Evolutionary conservation across 2,888 invertebrate species (phyloP).

Genomic region (Leptopilina drosophilae): DNA sequence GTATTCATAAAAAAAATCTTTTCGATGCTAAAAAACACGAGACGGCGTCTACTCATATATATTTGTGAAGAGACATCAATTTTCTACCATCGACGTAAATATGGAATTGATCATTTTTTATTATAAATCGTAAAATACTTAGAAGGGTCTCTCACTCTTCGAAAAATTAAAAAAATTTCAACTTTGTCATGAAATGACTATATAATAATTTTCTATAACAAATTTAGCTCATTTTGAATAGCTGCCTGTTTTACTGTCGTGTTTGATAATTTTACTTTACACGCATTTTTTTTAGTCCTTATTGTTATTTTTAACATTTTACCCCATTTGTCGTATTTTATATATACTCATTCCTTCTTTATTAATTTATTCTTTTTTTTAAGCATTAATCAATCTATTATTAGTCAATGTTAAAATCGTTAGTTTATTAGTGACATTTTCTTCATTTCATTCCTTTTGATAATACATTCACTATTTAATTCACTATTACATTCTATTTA

Average conservation of each 20-base stretch:
- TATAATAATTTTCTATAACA: constrained; percentile 67
- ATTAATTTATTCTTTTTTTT: not conserved
- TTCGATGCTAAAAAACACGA: constrained; percentile 17
- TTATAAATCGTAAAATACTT: constrained; percentile 57
- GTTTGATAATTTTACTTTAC: constrained; percentile 52
- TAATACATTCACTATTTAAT: no score
- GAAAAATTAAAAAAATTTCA: constrained; percentile 51
- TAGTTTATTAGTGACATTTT: no score
- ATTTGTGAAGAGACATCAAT: constrained; percentile 56
- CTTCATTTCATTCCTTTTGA: no score
- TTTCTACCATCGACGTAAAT: constrained; percentile 66
- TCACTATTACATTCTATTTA: no score
- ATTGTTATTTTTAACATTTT: not conserved
- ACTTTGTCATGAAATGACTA: constrained; percentile 73
- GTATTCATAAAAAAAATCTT: constrained; percentile 23
- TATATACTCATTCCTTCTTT: not conserved
- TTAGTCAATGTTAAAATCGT: no score
- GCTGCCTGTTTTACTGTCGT: constrained; percentile 53
- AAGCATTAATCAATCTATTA: not conserved
- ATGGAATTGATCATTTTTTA: constrained; percentile 69
- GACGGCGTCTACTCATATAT: constrained; percentile 20
- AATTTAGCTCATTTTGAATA: constrained; percentile 55
- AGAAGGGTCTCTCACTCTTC: constrained; percentile 53
- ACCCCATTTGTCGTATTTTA: not conserved
- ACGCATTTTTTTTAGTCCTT: constrained; percentile 17